Base-by-base conservation (phyloP, 2,797 vertebrate species). In the Philypnodon macrostomus region DNA sequence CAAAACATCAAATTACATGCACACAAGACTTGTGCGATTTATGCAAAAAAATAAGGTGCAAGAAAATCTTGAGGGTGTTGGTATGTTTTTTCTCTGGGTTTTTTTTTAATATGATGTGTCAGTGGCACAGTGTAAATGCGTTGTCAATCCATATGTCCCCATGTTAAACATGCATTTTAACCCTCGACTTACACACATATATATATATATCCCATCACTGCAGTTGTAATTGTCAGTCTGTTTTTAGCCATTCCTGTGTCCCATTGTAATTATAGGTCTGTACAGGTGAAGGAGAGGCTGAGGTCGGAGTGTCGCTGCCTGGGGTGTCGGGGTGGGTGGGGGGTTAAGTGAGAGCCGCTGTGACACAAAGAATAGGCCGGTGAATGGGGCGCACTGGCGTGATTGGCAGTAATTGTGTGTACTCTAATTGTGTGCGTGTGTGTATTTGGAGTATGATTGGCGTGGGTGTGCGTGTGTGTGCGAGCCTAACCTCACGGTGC, bases 231-330 rank as follows among this genome's bases (percentile, higher is more conserved):
- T 54, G 62, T 24, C 31, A 39, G 40, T 45, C 46, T 57, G 70
- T 60, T 76, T 72, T 71, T 63, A 68, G 72, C 52, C 56, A 47
- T 45, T 54, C 54, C 63, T 52, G 15, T 75, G 77, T 77, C 67
- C 77, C 49, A 46, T 53, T 60, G 54, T 84, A 84, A 83, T 84
- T 80, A 75, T 69, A 51, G 68, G 47, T 34, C 56, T 74, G 68
- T 58, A 40, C 68, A 74, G 70, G 70, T 77, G 74, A 57, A 72
- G 66, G 66, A 77, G 67, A 70, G 52, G 65, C 63, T 66, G 67
- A 73, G 63, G 62, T 69, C 15, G 26, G 67, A 52, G 46, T 41
- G 51, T 35, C 21, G 56, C 45, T 59, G 56, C 40, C 58, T 65
- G 65, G 23, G 45, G 53, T 57, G 60, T 3, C 36, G 14, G 52